Base-by-base conservation (phyloP, 2,113 vertebrate genomes). In the Todiramphus chloris region DNA sequence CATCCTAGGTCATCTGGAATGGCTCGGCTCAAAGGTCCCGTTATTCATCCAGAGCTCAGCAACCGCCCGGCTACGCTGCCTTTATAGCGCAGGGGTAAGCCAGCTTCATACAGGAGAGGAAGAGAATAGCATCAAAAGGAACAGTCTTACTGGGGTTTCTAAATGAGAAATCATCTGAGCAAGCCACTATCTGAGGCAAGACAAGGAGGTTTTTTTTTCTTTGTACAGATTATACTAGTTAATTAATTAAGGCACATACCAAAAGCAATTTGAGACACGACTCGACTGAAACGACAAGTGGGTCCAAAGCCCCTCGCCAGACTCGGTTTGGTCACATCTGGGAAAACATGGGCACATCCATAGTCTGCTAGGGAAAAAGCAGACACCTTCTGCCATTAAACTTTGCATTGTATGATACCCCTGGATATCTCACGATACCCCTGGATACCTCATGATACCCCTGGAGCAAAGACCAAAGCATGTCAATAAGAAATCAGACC, bases 61-160 rank as follows among this genome's bases (percentile, higher is more conserved):
- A 89, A 43, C 23, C 41, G 59, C 82, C 53, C 0, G 0, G 74
- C 53, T 35, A n/a, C 5, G 0, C 55, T 43, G 70, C 41, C 59
- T 68, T 53, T 46, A 66, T 6, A 83, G 60, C 13, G 50, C 68
- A 37, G 46, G 46, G 67, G 33, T 27, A 59, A 60, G 20, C n/a
- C 69, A 60, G 27, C 75, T 96, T 55, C 70, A 13, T 41, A 37
- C 31, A 68, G 33, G 16, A 72, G 58, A 60, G 53, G 43, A 33
- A 53, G 59, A 81, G 70, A 96, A 95, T 6, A 63, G 87, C 82
- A 82, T 73, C 83, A 91, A 92, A 87, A 93, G 88, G 85, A 78
- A 53, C 24, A 43, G 19, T 8, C 60, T 83, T 43, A 48, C 44
- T 55, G 51, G 10, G 41, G 18, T 43, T 90, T 83, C 58, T 30